Conservation (phyloP, 1,140 invertebrate genomes). For the Frieseomelitta varia region DNA sequence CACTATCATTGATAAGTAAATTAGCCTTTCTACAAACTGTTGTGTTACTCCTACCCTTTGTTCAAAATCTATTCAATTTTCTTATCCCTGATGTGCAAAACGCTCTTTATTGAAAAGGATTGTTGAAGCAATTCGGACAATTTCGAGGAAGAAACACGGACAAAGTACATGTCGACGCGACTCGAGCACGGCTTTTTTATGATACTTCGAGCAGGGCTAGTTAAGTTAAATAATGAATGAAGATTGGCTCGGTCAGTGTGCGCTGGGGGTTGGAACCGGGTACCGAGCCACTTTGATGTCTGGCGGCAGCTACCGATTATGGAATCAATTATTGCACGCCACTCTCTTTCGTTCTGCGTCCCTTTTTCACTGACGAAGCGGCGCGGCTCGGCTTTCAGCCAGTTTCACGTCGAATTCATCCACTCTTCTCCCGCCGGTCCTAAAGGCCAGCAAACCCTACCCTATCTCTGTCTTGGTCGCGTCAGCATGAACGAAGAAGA, state of each 20-base stretch:
- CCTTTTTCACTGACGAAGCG: slow-evolving; percentile 28
- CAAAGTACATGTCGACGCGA: slow-evolving; percentile 25
- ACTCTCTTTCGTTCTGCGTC: slow-evolving; percentile 49
- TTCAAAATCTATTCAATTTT: not conserved
- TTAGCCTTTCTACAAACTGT: too few species aligned
- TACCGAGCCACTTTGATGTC: slow-evolving; percentile 68
- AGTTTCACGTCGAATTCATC: not conserved
- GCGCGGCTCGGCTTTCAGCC: slow-evolving; percentile 24
- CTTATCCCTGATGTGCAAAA: not conserved
- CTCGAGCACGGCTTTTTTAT: slow-evolving; percentile 51
- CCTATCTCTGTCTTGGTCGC: not conserved
- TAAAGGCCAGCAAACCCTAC: not conserved
- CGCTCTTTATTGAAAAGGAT: not conserved
- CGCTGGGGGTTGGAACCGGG: slow-evolving; percentile 33
- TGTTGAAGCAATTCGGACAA: not conserved
- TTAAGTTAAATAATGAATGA: slow-evolving; percentile 69
- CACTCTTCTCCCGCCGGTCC: not conserved
- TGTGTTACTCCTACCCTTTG: not conserved
- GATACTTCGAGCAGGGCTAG: slow-evolving; percentile 46
- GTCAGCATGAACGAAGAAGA: slow-evolving; percentile 39
- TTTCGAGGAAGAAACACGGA: not conserved
- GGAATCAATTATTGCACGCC: slow-evolving; percentile 72
- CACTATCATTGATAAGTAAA: not conserved
- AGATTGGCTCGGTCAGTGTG: slow-evolving; percentile 49
- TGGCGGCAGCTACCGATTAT: slow-evolving; percentile 69